A percentile compares a stretch with the other conserved stretches of the same genome.
phyloP scores from a whole-genome alignment of 2,797 vertebrate species.

The Lerista edwardsae region DNA sequence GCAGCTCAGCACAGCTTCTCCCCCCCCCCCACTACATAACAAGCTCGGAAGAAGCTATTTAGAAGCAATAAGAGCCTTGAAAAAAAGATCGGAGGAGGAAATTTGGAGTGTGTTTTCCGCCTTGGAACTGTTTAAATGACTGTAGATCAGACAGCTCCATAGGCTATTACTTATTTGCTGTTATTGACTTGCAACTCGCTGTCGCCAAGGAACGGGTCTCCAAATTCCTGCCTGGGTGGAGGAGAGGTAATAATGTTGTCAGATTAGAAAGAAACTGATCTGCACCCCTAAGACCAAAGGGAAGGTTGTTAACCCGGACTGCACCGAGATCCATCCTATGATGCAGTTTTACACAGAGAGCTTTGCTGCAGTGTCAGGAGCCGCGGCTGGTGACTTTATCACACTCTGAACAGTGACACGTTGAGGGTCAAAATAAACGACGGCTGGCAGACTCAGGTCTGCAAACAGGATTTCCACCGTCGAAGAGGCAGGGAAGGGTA shows the following conservation, averaged over 20 bases:
- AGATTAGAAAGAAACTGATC: conserved; percentile 40
- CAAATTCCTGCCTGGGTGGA: conserved; percentile 8
- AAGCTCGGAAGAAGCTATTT: conserved; percentile 54
- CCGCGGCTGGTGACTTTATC: neutral
- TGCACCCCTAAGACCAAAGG: conserved; percentile 13
- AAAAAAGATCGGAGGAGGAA: conserved; percentile 51
- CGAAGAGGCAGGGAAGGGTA: neutral
- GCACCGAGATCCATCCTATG: conserved; percentile 25
- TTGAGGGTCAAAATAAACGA: neutral
- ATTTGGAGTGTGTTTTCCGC: conserved; percentile 12
- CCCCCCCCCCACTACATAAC: conserved; percentile 47
- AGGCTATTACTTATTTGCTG: conserved; percentile 33
- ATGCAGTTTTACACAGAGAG: neutral
- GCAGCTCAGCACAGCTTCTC: conserved; percentile 26
- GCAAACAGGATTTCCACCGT: no score
- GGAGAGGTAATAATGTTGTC: conserved; percentile 5
- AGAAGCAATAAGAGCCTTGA: conserved; percentile 44
- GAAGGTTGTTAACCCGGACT: conserved; percentile 8
- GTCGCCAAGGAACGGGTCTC: conserved; percentile 25
- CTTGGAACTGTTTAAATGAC: conserved; percentile 32
- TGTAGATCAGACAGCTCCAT: conserved; percentile 42
- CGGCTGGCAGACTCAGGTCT: neutral
- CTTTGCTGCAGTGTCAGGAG: neutral
- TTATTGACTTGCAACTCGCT: conserved; percentile 17
- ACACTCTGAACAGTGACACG: neutral